These are phyloP conservation scores for Xanthia icteritia DNA, from an alignment of 2,888 invertebrate species.

Conservation along the genomic window DNA sequence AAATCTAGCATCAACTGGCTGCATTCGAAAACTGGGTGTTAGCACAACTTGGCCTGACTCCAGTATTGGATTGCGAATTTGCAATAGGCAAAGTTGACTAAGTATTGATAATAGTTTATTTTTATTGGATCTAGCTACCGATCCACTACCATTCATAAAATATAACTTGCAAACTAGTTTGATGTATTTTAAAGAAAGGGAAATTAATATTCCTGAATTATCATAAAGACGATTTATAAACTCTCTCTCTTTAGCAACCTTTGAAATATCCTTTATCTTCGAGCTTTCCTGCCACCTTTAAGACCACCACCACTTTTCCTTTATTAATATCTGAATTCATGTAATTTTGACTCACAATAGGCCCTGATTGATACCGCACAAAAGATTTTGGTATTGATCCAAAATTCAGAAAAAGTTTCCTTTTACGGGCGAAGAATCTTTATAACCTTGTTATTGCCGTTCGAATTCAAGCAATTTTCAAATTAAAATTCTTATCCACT, in stretches of 20 bases:
- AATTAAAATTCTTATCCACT: constrained; percentile 5
- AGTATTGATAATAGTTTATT: constrained; percentile 16
- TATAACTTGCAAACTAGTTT: neutral
- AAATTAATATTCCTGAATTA: neutral
- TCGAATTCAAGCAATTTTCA: constrained; percentile 15
- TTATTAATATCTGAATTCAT: too few species aligned
- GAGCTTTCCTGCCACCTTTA: too few species aligned
- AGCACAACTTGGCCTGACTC: constrained; percentile 26
- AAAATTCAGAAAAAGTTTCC: constrained; percentile 28
- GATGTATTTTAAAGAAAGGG: neutral
- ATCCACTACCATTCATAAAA: neutral
- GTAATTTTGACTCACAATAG: constrained; percentile 50
- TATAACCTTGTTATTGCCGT: constrained; percentile 13
- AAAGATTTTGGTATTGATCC: constrained; percentile 35
- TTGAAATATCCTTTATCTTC: neutral
- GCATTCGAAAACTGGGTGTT: neutral
- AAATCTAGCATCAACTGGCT: neutral
- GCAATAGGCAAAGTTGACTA: constrained; percentile 6
- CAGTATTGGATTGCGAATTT: constrained; percentile 26
- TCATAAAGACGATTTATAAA: neutral
- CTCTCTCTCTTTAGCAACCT: too few species aligned
- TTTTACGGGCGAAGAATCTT: constrained; percentile 25
- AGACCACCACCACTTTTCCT: too few species aligned
- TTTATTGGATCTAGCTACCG: constrained; percentile 6
- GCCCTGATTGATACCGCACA: constrained; percentile 49